A percentile compares a stretch with the other conserved stretches of the same genome.
phyloP scores from a whole-genome alignment of 1,140 invertebrate species.

The Colletes latitarsis region DNA sequence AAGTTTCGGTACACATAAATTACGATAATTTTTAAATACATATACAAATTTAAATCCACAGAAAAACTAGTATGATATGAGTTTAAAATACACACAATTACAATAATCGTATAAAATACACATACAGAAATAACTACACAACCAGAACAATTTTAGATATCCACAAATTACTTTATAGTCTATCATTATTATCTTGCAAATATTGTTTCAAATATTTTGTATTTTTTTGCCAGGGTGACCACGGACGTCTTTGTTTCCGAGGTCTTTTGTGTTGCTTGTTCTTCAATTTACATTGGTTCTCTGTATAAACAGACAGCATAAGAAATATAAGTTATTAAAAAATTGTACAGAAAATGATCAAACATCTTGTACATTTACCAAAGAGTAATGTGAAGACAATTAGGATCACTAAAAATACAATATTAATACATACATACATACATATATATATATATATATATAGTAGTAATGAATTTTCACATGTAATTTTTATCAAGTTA shows the following conservation, averaged over 20 bases:
- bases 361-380: not conserved
- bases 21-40: slow-evolving; percentile 21
- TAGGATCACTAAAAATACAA: not conserved
- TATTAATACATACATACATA: too few species aligned
- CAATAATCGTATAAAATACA: slow-evolving; percentile 46
- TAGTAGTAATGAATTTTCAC: slow-evolving; percentile 5
- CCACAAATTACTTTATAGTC: slow-evolving; percentile 38
- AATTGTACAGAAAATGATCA: slow-evolving; percentile 1
- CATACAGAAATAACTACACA: slow-evolving; percentile 44
- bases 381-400: too few species aligned
- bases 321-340: not conserved
- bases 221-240: slow-evolving; percentile 29
- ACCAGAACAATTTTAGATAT: slow-evolving; percentile 45
- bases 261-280: not conserved
- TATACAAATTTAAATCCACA: slow-evolving; percentile 46
- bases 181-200: slow-evolving; percentile 43
- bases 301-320: not conserved
- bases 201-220: slow-evolving; percentile 33
- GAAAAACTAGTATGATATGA: slow-evolving; percentile 51
- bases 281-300: not conserved
- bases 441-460: too few species aligned
- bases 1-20: not conserved
- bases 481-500: not conserved
- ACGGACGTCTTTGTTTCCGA: not conserved
- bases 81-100: slow-evolving; percentile 30